Evolutionary conservation across 1,140 invertebrate genomes (phyloP).

Genomic region (Eubasilissa regina): DNA sequence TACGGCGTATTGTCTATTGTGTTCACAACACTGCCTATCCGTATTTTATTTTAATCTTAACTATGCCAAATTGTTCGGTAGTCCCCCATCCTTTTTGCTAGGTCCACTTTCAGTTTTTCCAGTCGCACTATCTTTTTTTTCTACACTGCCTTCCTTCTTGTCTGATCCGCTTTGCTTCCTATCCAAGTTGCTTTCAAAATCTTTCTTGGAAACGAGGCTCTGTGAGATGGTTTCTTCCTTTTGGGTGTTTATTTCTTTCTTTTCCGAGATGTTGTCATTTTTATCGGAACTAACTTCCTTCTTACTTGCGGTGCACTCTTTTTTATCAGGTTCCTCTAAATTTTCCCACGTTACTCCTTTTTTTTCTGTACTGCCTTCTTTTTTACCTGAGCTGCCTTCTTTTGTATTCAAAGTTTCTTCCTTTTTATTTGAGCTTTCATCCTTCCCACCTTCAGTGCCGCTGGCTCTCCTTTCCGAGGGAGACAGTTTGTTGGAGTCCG

Average conservation of each 20-base stretch:
- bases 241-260: not conserved
- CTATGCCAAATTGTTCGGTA: conserved; percentile 16
- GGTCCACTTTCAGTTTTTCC: conserved; percentile 10
- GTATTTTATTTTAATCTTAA: not conserved
- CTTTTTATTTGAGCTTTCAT: conserved; percentile 34
- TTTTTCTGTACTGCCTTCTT: conserved; percentile 52
- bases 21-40: no score
- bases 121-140: conserved; percentile 4
- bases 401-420: conserved; percentile 30
- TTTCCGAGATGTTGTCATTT: conserved; percentile 4
- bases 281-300: not conserved
- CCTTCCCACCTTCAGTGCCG: conserved; percentile 37
- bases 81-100: conserved; percentile 17
- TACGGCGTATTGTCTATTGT: no score
- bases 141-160: not conserved
- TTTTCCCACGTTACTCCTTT: conserved; percentile 51
- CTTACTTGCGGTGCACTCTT: conserved; percentile 12
- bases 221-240: not conserved
- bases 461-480: not conserved
- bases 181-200: not conserved
- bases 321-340: conserved; percentile 41
- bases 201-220: conserved; percentile 2
- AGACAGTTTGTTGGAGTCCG: conserved; percentile 44
- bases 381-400: conserved; percentile 25
- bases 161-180: conserved; percentile 9